These are phyloP conservation scores for Montipora capitata DNA, from an alignment of 92 coral and sea anemone species.

Conservation along the genomic window DNA sequence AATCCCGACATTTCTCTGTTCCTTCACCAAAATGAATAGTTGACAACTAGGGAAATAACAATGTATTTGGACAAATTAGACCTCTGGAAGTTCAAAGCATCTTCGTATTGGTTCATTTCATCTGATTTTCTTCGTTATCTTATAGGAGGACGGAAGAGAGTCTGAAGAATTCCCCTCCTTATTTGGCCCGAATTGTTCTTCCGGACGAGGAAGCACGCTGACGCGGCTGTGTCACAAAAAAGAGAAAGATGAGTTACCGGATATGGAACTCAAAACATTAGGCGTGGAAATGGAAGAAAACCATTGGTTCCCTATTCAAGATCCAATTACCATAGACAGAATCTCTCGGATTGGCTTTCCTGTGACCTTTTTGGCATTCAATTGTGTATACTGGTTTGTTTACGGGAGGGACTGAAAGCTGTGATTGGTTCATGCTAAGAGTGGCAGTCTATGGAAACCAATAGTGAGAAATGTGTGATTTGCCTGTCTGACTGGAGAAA, in stretches of 20 bases:
- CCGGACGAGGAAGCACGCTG: conserved; percentile 50
- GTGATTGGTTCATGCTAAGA: too few species aligned
- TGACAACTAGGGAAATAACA: too few species aligned
- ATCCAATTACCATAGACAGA: conserved; percentile 80
- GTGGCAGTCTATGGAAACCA: too few species aligned
- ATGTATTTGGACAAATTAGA: too few species aligned
- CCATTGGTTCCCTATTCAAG: conserved; percentile 26
- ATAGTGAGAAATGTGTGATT: too few species aligned
- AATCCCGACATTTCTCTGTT: too few species aligned
- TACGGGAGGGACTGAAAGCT: conserved; percentile 30
- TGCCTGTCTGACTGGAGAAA: too few species aligned
- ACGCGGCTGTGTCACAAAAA: conserved; percentile 55
- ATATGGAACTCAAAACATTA: background rate
- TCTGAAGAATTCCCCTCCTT: conserved; percentile 27
- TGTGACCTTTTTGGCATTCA: conserved; percentile 87
- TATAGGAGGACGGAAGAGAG: conserved; percentile 24
- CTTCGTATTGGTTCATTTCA: too few species aligned
- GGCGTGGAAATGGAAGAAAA: background rate
- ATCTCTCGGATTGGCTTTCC: conserved; percentile 92
- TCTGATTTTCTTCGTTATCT: too few species aligned
- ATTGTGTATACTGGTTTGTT: conserved; percentile 90
- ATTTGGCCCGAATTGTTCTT: conserved; percentile 42
- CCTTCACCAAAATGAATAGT: too few species aligned
- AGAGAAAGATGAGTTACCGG: conserved; percentile 24
- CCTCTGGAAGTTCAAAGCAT: too few species aligned